Evolutionary conservation across 2,888 invertebrate genomes (phyloP).

Genomic region (Tenthredo livida): DNA sequence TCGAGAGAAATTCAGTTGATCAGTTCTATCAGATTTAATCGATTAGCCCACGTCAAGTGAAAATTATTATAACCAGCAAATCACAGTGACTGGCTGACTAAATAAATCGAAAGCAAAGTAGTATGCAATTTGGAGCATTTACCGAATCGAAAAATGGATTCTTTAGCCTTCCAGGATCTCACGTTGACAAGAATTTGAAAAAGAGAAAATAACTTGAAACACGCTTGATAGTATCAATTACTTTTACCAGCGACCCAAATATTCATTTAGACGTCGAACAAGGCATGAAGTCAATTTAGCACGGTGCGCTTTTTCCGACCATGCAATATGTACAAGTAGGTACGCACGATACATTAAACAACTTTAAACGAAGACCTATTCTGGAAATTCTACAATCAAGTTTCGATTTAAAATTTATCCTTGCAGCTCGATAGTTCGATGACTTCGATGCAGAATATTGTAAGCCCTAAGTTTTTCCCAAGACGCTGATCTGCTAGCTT

Average conservation of each 20-base stretch:
- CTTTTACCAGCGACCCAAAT: conserved; percentile 23
- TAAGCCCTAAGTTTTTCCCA: background rate
- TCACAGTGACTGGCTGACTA: background rate
- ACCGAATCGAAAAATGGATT: background rate
- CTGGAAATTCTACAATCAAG: background rate
- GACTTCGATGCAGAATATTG: background rate
- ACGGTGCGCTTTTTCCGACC: background rate
- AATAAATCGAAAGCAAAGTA: background rate
- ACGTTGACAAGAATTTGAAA: conserved; percentile 6
- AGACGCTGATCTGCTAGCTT: background rate
- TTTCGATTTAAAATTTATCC: background rate
- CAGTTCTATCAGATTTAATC: conserved; percentile 16
- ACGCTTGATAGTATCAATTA: conserved; percentile 19
- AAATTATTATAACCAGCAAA: background rate
- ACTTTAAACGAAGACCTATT: background rate
- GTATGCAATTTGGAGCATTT: background rate
- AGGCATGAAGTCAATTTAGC: background rate
- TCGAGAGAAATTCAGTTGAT: conserved; percentile 20
- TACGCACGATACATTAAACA: background rate
- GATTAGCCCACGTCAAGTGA: background rate
- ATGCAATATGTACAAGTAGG: background rate
- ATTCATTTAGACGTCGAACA: background rate
- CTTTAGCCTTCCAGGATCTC: background rate
- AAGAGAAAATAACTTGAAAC: conserved; percentile 33
- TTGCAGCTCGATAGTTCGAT: background rate